A percentile compares a stretch with the other conserved stretches of the same genome.
phyloP scores from a whole-genome alignment of 2,113 vertebrate species.

The human (Homo sapiens) region DNA sequence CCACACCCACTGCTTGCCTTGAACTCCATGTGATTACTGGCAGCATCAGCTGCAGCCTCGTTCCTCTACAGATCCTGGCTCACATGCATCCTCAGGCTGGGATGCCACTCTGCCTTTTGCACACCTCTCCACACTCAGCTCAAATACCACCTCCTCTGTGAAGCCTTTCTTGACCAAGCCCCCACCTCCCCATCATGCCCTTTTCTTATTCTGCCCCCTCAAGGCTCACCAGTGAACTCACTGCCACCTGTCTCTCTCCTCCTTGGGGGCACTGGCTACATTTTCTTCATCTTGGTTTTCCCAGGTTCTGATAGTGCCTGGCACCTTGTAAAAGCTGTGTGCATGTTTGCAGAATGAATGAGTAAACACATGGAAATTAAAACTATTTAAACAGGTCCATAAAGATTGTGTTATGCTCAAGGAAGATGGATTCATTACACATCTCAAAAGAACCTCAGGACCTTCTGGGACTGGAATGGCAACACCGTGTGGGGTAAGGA shows the following conservation, averaged over 20 bases:
- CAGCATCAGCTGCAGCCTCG: not conserved
- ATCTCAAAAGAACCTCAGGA: not conserved
- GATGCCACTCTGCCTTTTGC: not conserved
- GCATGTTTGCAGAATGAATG: not conserved
- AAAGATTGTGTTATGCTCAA: not conserved
- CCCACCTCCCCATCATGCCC: not conserved
- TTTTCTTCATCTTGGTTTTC: not conserved
- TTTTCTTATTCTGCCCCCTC: not conserved
- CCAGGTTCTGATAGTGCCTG: not conserved
- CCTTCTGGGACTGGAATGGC: not conserved
- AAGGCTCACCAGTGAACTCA: rapidly evolving
- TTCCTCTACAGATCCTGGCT: not conserved
- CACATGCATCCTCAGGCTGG: not conserved
- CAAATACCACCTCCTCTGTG: not conserved
- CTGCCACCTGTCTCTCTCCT: not conserved
- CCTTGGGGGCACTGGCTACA: not conserved
- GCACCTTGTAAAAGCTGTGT: not conserved
- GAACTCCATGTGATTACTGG: not conserved
- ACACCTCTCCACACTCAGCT: not conserved
- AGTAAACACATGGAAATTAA: not conserved
- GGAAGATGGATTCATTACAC: not conserved
- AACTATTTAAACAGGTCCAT: not conserved
- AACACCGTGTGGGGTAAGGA: rapidly evolving
- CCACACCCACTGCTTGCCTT: not conserved
- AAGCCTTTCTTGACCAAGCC: not conserved